Evolutionary conservation across 1,140 invertebrate species (phyloP), one percentile per base, ranked within the genome.

Genomic region (Bombyx mandarina): DNA sequence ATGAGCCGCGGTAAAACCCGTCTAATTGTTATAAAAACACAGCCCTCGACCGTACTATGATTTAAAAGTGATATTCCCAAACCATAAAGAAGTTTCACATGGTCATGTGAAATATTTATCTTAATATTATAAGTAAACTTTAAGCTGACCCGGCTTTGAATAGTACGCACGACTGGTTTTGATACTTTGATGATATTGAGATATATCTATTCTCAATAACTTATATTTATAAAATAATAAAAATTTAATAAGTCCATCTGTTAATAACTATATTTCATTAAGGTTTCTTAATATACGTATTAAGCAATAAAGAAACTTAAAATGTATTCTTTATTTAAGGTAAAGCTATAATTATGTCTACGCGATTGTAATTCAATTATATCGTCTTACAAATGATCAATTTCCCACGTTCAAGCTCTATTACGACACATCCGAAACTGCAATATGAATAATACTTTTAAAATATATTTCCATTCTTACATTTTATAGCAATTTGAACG

Each of bases 51-150:
- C 76, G 79, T 69, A 74, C 77, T 73, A 84, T 73, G 83, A 79
- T 82, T 84, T 83, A 77, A 81, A 84, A 83, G 77, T 84, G 79
- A 86, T 84, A 85, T 82, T 84, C 79, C 82, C 79, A 71, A 77
- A 75, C 78, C 80, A 82, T 86, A 86, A 84, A 83, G 80, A 71
- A 79, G 80, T 86, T 86, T 86, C 81, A 86, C 83, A 77, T 73
- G 74, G 63, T 56, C 71, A 76, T 83, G 83, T 83, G 83, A 86
- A 86, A 86, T 84, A 86, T 86, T 84, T 86, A 83, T 75, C 79
- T 82, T 84, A 86, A 86, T 86, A 84, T 83, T 83, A 84, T 86
- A 86, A 83, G 83, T 84, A 86, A 86, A 86, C 81, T 77, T 82
- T 70, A 81, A 74, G 65, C 63, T 73, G 60, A 60, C 69, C 60